phyloP scores from a whole-genome alignment of 23 tunicate species.

The Trididemnum nubilum region DNA sequence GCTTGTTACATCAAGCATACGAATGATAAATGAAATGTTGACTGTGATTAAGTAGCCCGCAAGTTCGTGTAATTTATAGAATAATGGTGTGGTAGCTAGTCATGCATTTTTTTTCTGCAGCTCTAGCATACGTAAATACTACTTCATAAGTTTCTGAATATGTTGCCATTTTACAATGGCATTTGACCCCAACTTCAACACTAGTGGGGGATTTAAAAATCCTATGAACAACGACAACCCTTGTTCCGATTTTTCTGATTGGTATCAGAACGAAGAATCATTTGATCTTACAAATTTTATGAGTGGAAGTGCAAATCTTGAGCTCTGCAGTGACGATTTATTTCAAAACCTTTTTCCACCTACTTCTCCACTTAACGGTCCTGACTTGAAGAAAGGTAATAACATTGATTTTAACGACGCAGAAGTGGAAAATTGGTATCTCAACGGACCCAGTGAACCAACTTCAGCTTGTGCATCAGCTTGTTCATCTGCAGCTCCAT shows the following conservation, averaged over 20 bases:
- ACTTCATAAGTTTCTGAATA: slow-evolving; percentile 1
- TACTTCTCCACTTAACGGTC: slow-evolving; percentile 37
- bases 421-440: slow-evolving; percentile 59
- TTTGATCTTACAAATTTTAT: slow-evolving; percentile 79
- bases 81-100: too few species aligned
- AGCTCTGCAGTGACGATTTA: slow-evolving; percentile 83
- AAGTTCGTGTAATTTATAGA: too few species aligned
- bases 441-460: slow-evolving; percentile 39
- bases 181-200: slow-evolving; percentile 32
- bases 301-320: slow-evolving; percentile 50
- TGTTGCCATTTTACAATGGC: slow-evolving; percentile 23
- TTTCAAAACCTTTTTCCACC: slow-evolving; percentile 79
- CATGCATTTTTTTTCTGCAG: too few species aligned
- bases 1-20: too few species aligned
- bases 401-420: slow-evolving; percentile 29
- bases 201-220: slow-evolving; percentile 8
- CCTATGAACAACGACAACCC: slow-evolving; percentile 38
- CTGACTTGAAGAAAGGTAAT: slow-evolving; percentile 44
- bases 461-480: slow-evolving; percentile 69
- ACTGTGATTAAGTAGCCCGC: too few species aligned
- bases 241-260: slow-evolving; percentile 46
- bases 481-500: slow-evolving; percentile 90
- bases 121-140: too few species aligned
- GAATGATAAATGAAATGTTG: too few species aligned
- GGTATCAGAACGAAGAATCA: slow-evolving; percentile 93